Base-by-base conservation (phyloP, 2,113 vertebrate species). In the Eidolon helvum region DNA sequence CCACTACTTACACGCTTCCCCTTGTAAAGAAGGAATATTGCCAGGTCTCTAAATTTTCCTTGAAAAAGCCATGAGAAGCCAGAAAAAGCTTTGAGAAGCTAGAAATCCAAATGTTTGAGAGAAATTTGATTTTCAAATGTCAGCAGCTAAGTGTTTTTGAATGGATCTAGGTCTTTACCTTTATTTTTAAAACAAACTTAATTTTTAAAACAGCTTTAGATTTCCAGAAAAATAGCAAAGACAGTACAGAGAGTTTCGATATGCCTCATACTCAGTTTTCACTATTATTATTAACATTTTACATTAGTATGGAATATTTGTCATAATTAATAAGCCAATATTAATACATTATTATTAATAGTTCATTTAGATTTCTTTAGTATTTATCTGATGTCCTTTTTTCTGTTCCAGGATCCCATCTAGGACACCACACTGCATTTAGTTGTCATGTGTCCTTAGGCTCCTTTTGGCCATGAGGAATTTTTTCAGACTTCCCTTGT, bases 171-270 rank as follows among this genome's bases (percentile, higher is more conserved):
- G n/a, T 43, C 50, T 75, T 94, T 66, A 72, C 24, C 8, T 74
- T 86, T 82, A 82, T 66, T 95, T 94, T 53, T 57, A 59, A 88
- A 84, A 75, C 68, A 83, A 80, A 66, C 22, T 85, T 57, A 26
- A 61, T 28, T 61, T 90, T 69, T 95, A 90, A 87, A 93, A 78
- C 15, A 84, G 48, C 38, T 94, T 88, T 59, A 74, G 50, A 74
- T 68, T 66, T 91, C 84, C 3, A 57, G 48, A 91, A 91, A 84
- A 91, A 91, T 66, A n/a, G 4, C 30, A 68, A 59, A 45, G 55
- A 35, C 33, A 91, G 33, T 48, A 35, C 9, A 59, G 43, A 82
- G 57, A 50, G 28, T 69, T 43, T 43, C 72, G 21, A 57, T 35
- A 71, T 53, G 45, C 12, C 19, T 4, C 1, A n/a, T 9, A 30